A percentile compares a stretch with the other conserved stretches of the same genome.
Evolutionary conservation across 2,888 invertebrate species (phyloP).

Genomic region (Spatulosminthurus flaviceps): DNA sequence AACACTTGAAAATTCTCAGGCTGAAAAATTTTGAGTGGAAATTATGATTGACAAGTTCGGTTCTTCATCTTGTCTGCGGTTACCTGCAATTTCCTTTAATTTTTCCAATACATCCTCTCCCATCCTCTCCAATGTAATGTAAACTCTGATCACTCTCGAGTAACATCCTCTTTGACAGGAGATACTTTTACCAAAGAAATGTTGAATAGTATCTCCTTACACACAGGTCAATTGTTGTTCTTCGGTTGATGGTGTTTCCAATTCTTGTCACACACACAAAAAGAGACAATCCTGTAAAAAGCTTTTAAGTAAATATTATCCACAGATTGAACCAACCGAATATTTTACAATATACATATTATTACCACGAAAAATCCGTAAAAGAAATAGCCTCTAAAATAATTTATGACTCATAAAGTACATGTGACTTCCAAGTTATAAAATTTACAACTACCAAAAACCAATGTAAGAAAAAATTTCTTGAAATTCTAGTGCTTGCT

Average conservation of each 20-base stretch:
- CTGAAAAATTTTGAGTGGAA: constrained; percentile 29
- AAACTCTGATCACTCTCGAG: too few species aligned
- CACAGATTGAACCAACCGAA: background rate
- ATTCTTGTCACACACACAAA: background rate
- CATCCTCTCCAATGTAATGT: background rate
- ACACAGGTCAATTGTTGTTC: constrained; percentile 8
- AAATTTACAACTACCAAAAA: too few species aligned
- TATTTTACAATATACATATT: background rate
- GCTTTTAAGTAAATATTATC: background rate
- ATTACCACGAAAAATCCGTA: background rate
- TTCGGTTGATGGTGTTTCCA: background rate
- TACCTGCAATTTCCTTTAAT: background rate
- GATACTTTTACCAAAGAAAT: background rate
- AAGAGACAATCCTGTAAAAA: too few species aligned
- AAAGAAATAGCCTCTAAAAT: background rate
- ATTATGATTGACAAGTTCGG: constrained; percentile 43
- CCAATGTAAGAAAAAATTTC: too few species aligned
- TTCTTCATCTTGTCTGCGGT: background rate
- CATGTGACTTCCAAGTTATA: background rate
- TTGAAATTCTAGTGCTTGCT: too few species aligned
- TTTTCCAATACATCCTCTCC: background rate
- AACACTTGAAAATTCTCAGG: constrained; percentile 15
- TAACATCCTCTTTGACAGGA: background rate
- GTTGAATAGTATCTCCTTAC: background rate
- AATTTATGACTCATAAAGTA: constrained; percentile 1